Base-by-base conservation (phyloP, 2,797 vertebrate genomes). In the Gymnocypris eckloni region DNA sequence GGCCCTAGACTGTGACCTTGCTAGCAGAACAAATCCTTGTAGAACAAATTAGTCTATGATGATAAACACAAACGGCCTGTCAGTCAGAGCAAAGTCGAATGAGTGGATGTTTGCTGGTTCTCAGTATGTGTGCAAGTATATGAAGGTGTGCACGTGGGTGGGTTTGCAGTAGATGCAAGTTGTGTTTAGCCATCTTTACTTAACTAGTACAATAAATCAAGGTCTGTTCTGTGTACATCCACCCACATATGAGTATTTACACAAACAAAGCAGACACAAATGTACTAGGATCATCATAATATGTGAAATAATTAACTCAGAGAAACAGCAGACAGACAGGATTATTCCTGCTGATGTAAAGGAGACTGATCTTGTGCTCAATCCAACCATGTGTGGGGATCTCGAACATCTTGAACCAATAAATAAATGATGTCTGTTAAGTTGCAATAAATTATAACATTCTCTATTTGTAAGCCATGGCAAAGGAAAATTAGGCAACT, bases 341-440 rank as follows among this genome's bases (percentile, higher is more conserved):
- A 79, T 81, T 75, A 54, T 69, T 73, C 37, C 64, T 33, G 48
- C 33, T 61, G 77, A 75, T 13, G 18, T 59, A 39, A 83, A 20
- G 39, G 43, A 66, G 48, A 64, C 6, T 7, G 61, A 41, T 50
- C 45, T 64, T 52, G 72, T 1, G 54, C 18, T 79, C 25, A 39
- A 69, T 78, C 48, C 67, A 81, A 61, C n/a, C 18, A 8, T 86
- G 52, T 82, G 79, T 86, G 79, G 80, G 56, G 37, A 82, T 82
- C 41, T 48, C 45, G n/a, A 75, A 85, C 83, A 89, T 89, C 83
- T 90, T 90, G 87, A 90, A 84, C 82, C 64, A 87, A 90, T 87
- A 87, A 88, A 88, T 86, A 86, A 84, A 66, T 67, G 72, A 66
- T 67, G 72, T 77, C 48, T 69, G 33, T 76, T 43, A 76, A 75